Evolutionary conservation across 2,113 vertebrate genomes (phyloP), one percentile per base, ranked within the genome.

Genomic region (Rhynchomys soricoides): DNA sequence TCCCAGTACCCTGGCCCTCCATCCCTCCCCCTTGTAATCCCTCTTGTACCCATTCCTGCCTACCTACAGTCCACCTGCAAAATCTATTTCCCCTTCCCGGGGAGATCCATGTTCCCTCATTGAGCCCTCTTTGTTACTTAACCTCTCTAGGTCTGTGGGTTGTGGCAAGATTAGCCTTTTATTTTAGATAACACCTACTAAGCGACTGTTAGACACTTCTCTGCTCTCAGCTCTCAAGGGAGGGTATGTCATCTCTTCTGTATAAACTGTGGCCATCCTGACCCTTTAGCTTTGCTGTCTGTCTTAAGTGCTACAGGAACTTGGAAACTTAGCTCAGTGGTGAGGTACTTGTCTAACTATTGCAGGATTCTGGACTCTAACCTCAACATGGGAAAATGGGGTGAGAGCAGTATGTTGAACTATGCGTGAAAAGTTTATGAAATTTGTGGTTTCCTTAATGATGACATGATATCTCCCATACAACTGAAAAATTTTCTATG

Each of bases 401-500:
- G n/a, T 0, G 9, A 52, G 12, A 52, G 21, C 22, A 11, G 22
- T 16, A 40, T 52, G 22, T 29, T 29, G 24, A n/a, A 43, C 29
- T 75, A 68, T 45, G 34, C 29, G 6, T n/a, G 12, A 17, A 83
- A 26, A 55, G 29, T 45, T 82, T 89, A 91, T 16, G 57, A 75
- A 75, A 40, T 17, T 45, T 79, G 37, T 37, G 21, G 12, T 43
- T 59, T 89, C 78, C 95, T 86, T 50, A 52, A 73, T 90, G 73
- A 92, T 24, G 21, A 83, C 16, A 66, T 73, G 9, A 26, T 89
- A 59, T 2, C 13, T 15, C 90, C 91, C 26, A 93, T 24, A 93
- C 79, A 90, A 83, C 45, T 79, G 68, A 92, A 83, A 93, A 85
- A 62, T 64, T 21, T 93, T 55, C 31, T 26, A 90, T n/a, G 48